Evolutionary conservation across 37 sponge, comb jelly and placozoan species (phyloP).

Genomic region (Oopsacas minuta): DNA sequence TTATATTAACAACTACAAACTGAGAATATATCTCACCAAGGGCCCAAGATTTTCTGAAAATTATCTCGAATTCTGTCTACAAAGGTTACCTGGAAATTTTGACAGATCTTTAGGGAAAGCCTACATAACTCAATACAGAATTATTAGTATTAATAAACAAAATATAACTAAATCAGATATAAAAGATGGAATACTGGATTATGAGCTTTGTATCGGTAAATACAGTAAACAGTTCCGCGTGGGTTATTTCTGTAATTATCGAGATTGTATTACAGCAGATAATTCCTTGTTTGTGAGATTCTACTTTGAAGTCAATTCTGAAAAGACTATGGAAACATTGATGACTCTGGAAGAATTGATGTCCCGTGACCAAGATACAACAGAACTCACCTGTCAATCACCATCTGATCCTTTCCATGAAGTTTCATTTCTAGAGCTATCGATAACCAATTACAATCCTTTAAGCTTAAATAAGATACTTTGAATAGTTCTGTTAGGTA

Average conservation of each 20-base stretch:
- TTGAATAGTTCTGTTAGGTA: too few relatives aligned
- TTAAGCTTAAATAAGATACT: too few relatives aligned
- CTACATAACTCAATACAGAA: neutral
- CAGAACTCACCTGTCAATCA: too few relatives aligned
- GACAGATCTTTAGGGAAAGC: neutral
- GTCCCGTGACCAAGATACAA: too few relatives aligned
- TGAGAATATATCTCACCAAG: neutral
- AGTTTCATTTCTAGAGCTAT: too few relatives aligned
- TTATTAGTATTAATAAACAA: neutral
- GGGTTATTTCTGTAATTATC: neutral
- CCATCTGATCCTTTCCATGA: too few relatives aligned
- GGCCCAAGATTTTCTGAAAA: neutral
- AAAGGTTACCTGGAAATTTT: neutral
- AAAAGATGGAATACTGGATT: neutral
- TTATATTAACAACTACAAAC: neutral
- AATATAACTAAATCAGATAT: neutral
- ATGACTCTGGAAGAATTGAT: too few relatives aligned
- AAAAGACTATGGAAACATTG: too few relatives aligned
- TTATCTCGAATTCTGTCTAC: neutral
- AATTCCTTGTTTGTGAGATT: neutral
- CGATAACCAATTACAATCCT: too few relatives aligned
- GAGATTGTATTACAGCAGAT: neutral
- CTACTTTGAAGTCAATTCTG: neutral
- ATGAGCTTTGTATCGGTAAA: neutral
- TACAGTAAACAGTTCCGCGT: neutral